A percentile compares a stretch with the other conserved stretches of the same genome.
Conservation (phyloP, 2,113 vertebrate genomes). For the Actinemys pallida region DNA sequence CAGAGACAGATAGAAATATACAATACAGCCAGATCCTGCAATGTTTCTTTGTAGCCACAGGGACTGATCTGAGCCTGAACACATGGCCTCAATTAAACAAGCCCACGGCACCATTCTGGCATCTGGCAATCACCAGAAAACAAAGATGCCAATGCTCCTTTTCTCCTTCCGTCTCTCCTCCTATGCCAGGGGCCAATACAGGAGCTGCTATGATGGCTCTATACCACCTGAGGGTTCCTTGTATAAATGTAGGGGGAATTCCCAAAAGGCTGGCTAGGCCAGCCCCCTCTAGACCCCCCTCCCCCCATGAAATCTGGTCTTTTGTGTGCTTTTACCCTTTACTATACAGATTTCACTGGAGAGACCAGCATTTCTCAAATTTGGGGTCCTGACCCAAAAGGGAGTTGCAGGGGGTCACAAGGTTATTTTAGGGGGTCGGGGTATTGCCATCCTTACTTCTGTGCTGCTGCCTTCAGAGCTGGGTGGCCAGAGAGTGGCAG, state of each 20-base stretch:
- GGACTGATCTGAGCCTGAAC: neutral
- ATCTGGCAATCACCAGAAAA: neutral
- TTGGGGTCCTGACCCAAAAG: too few species aligned
- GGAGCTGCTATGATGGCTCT: neutral
- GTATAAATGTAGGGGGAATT: neutral
- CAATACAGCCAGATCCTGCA: neutral
- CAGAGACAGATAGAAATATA: neutral
- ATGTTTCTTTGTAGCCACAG: neutral
- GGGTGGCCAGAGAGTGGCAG: too few species aligned
- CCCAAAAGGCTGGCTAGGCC: too few species aligned
- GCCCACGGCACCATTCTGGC: neutral
- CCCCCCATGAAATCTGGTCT: too few species aligned
- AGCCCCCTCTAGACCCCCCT: too few species aligned
- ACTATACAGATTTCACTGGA: too few species aligned
- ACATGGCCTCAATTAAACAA: neutral
- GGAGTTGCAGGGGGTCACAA: too few species aligned
- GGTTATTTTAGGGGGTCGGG: too few species aligned
- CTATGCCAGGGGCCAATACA: neutral
- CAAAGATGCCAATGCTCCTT: neutral
- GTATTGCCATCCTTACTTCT: too few species aligned
- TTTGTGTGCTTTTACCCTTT: too few species aligned
- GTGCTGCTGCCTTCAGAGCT: too few species aligned
- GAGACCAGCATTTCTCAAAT: too few species aligned
- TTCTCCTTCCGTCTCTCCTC: neutral
- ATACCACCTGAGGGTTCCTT: neutral